Conservation (phyloP, 1,140 invertebrate species). For the Cataglyphis hispanica region DNA sequence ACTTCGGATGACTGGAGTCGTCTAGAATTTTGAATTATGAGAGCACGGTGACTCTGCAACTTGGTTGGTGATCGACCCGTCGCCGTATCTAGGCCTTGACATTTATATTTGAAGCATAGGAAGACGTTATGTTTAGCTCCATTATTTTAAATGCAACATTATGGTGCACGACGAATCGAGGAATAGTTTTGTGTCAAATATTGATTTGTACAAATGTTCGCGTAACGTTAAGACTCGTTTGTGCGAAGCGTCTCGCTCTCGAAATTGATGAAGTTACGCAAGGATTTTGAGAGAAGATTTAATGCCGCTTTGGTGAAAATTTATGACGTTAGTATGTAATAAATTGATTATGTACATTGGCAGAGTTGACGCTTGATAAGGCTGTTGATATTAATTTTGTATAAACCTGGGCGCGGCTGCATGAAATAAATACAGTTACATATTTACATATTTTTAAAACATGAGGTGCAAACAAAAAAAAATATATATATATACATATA, state of each 20-base stretch:
- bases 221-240: slow-evolving; percentile 10
- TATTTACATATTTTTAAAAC: background rate
- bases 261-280: slow-evolving; percentile 33
- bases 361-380: slow-evolving; percentile 35
- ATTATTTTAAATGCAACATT: background rate
- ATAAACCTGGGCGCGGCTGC: background rate
- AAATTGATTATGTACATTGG: slow-evolving; percentile 41
- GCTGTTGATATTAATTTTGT: slow-evolving; percentile 14
- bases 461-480: background rate
- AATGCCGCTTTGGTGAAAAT: slow-evolving; percentile 26
- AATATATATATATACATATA: background rate
- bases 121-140: background rate
- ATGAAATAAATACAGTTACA: background rate
- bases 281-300: slow-evolving; percentile 43
- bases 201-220: slow-evolving; percentile 21
- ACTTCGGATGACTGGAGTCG: slow-evolving; percentile 66
- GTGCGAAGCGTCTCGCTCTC: background rate
- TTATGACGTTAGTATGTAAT: slow-evolving; percentile 26
- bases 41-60: slow-evolving; percentile 67
- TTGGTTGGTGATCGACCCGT: slow-evolving; percentile 59
- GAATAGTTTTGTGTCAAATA: slow-evolving; percentile 1
- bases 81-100: slow-evolving; percentile 45
- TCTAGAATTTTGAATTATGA: slow-evolving; percentile 66
- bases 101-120: slow-evolving; percentile 55
- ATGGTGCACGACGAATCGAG: background rate